Evolutionary conservation across 2,113 vertebrate genomes (phyloP), one percentile per base, ranked within the genome.

Genomic region (Corythornis cristatus): DNA sequence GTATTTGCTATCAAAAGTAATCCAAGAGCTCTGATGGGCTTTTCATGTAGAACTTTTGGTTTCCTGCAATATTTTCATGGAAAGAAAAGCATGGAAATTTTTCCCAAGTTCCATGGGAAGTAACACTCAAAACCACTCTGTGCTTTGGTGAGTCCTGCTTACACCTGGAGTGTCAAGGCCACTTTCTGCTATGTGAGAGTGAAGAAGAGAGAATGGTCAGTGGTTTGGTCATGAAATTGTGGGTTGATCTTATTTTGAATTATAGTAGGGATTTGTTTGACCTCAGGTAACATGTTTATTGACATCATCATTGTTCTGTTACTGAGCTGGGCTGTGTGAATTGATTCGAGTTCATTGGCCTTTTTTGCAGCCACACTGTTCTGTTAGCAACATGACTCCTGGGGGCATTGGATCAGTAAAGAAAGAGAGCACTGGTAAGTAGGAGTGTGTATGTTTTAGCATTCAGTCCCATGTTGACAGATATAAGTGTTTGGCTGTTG

Each of bases 331-430:
- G 50, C 15, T 87, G 42, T 62, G 2, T 40, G 45, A 83, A 58
- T 10, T 85, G 28, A 25, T 50, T 76, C 40, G 15, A 83, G 22
- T 35, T 76, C 4, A 33, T 74, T 64, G 91, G 65, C 17, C 71
- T 71, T 33, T 89, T 83, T 86, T 86, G 86, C 90, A 97, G 96
- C 48, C 80, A 3, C 3, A 10, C 54, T 79, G 48, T 28, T 50
- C 93, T 13, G 66, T 62, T 64, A 96, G 90, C 11, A 17, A 45
- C 22, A 66, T 98, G 89, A 97, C 97, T 61, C 98, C 98, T 45
- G 98, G 98, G 51, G 83, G 97, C 45, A 98, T 99, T 74, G 98
- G 98, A 19, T 90, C 96, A 71, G 77, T 83, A 43, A 92, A 87
- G 78, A 62, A 83, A 54, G 89, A 96, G 8, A 56, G 22, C 61